Evolutionary conservation across 1,140 invertebrate genomes (phyloP).

Genomic region (Drosophila jambulina): DNA sequence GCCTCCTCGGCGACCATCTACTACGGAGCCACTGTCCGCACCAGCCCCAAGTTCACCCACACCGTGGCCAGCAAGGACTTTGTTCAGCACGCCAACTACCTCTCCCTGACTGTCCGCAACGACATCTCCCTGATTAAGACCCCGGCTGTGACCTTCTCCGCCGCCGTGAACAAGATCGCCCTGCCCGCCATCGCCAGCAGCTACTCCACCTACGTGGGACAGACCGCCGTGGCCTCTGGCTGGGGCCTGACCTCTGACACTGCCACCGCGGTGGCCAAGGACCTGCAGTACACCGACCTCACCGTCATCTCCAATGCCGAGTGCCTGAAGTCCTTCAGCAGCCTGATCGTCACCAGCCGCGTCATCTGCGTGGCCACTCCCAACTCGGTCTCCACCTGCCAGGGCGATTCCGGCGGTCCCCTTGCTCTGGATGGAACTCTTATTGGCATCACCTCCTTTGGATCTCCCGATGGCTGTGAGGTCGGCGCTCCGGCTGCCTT

Average conservation of each 20-base stretch:
- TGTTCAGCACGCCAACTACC: conserved; percentile 47
- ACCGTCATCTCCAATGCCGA: conserved; percentile 21
- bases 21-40: conserved; percentile 51
- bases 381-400: conserved; percentile 32
- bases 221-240: conserved; percentile 40
- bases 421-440: conserved; percentile 35
- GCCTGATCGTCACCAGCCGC: conserved; percentile 15
- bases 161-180: conserved; percentile 17
- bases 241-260: conserved; percentile 41
- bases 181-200: conserved; percentile 31
- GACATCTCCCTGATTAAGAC: conserved; percentile 52
- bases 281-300: conserved; percentile 27
- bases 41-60: conserved; percentile 40
- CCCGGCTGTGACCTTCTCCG: conserved; percentile 2
- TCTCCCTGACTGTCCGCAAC: conserved; percentile 24
- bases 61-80: conserved; percentile 38
- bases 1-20: conserved; percentile 36
- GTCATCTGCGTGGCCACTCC: conserved; percentile 43
- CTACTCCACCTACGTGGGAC: conserved; percentile 34
- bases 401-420: conserved; percentile 45
- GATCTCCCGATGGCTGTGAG: conserved; percentile 78
- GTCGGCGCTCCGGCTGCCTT: conserved; percentile 84
- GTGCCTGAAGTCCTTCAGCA: conserved; percentile 19
- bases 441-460: conserved; percentile 85
- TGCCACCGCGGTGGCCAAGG: conserved; percentile 15